Conservation (phyloP, 2,113 vertebrate species). For the Hiodon tergisus region DNA sequence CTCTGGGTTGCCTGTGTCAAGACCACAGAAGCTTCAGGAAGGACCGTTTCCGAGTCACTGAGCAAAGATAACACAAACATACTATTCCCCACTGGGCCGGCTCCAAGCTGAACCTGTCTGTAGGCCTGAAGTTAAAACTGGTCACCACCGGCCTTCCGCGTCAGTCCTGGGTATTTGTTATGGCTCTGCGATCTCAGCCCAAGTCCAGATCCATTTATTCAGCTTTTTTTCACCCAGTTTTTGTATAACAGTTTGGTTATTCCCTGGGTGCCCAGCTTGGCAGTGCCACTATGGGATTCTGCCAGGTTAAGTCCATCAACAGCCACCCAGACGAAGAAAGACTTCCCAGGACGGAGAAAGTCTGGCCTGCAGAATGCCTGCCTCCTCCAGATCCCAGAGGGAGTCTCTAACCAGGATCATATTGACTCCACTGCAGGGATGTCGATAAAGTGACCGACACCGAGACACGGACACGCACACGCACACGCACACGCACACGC, state of each 20-base stretch:
- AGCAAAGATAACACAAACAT: too few species aligned
- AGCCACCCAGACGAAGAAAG: not conserved
- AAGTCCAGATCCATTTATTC: not conserved
- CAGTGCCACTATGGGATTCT: not conserved
- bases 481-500: too few species aligned
- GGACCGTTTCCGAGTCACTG: too few species aligned
- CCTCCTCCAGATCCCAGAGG: not conserved
- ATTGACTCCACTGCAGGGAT: conserved; percentile 37
- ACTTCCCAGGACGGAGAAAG: not conserved
- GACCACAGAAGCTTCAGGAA: too few species aligned
- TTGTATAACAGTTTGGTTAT: not conserved
- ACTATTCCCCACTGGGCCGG: too few species aligned
- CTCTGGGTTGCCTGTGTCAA: too few species aligned
- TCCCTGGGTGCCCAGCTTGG: not conserved
- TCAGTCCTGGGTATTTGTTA: too few species aligned
- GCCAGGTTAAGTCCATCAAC: not conserved
- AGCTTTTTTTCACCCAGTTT: not conserved
- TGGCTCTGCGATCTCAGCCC: too few species aligned
- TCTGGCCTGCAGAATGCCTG: not conserved
- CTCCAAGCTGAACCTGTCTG: too few species aligned
- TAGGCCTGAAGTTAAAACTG: too few species aligned
- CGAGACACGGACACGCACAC: not conserved
- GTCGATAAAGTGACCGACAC: conserved; percentile 24
- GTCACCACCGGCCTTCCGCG: too few species aligned
- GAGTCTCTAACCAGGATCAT: conserved; percentile 15